Percentiles rank a stretch among this genome's conserved stretches.
phyloP scores from a whole-genome alignment of 2,797 vertebrate species.

The Muscicapa comitata region DNA sequence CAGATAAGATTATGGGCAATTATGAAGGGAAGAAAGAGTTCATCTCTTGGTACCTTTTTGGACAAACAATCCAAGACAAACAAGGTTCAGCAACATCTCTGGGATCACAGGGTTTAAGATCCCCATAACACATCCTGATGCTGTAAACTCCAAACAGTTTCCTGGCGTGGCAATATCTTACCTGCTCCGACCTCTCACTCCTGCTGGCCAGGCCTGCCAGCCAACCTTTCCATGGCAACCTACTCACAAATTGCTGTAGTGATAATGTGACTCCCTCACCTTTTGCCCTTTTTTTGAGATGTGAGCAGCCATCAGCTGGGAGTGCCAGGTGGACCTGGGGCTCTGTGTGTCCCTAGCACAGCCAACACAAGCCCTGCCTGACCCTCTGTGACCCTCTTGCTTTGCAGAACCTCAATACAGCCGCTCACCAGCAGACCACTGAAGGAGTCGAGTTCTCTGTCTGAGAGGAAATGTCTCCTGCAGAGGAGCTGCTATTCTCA shows the following conservation, averaged over 20 bases:
- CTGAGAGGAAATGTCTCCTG: fast-evolving
- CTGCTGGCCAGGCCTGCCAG: neutral
- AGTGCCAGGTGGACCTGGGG: neutral
- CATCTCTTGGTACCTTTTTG: neutral
- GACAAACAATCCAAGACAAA: conserved; percentile 22
- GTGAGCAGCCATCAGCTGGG: neutral
- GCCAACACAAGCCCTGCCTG: neutral
- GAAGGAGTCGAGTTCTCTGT: neutral
- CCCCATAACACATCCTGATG: neutral
- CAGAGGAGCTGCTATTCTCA: neutral
- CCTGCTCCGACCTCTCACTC: fast-evolving
- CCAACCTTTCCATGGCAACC: neutral
- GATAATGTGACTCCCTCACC: neutral
- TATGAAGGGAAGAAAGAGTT: neutral
- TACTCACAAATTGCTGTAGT: neutral
- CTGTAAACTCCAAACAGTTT: neutral
- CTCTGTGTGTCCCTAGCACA: neutral
- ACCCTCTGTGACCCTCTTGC: neutral
- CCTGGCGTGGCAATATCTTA: neutral
- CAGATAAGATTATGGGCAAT: conserved; percentile 26
- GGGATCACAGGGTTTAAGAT: neutral
- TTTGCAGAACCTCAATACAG: neutral
- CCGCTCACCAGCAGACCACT: neutral
- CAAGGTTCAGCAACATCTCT: neutral
- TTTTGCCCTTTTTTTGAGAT: neutral